These are phyloP conservation scores for Labia minor DNA, from an alignment of 2,888 invertebrate genomes.

Conservation along the genomic window DNA sequence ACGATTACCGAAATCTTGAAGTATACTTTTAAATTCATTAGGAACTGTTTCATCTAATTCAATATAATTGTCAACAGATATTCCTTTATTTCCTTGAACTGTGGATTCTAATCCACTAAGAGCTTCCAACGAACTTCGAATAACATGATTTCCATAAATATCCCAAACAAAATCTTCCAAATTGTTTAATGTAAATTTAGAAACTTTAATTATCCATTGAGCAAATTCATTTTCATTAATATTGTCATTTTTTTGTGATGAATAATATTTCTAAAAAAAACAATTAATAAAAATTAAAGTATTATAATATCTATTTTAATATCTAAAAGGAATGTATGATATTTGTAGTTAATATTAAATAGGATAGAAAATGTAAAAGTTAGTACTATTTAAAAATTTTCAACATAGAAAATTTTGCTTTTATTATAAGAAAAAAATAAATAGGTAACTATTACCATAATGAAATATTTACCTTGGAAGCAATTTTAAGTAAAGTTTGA, in stretches of 20 bases:
- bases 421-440: no score
- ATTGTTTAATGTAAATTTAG: constrained; percentile 70
- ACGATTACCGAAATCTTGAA: constrained; percentile 50
- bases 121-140: constrained; percentile 59
- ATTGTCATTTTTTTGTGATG: not conserved
- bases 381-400: no score
- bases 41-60: constrained; percentile 38
- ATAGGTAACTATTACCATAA: no score
- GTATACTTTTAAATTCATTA: constrained; percentile 48
- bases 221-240: constrained; percentile 37
- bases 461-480: constrained; percentile 24
- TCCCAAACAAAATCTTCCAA: constrained; percentile 75
- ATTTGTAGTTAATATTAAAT: no score
- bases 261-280: not conserved
- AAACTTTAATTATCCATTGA: constrained; percentile 55
- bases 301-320: no score
- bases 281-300: not conserved
- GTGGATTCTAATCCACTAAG: constrained; percentile 47
- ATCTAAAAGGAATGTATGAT: no score
- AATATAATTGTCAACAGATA: constrained; percentile 30
- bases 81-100: constrained; percentile 32
- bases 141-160: constrained; percentile 61
- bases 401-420: no score
- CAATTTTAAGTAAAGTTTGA: constrained; percentile 49
- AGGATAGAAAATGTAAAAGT: no score